Evolutionary conservation across 2,888 invertebrate species (phyloP).

Genomic region (Cabera pusaria): DNA sequence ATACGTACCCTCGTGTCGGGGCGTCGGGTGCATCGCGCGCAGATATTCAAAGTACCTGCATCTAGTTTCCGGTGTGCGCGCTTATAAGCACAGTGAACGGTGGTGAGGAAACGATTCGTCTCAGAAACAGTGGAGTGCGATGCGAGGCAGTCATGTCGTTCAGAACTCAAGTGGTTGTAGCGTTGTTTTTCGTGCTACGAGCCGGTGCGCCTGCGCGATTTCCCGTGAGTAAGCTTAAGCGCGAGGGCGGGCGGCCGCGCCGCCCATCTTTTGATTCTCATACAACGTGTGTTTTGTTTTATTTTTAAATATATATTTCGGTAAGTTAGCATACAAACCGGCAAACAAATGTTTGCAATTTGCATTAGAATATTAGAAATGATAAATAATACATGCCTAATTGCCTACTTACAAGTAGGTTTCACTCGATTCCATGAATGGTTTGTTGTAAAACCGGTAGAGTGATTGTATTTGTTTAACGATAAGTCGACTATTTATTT

Average conservation of each 20-base stretch:
- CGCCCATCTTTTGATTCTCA: constrained; percentile 29
- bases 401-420: too few relatives aligned
- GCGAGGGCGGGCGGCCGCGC: constrained; percentile 72
- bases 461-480: too few relatives aligned
- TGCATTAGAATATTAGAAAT: too few relatives aligned
- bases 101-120: constrained; percentile 42
- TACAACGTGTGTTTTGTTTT: constrained; percentile 29
- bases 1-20: constrained; percentile 36
- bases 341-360: too few relatives aligned
- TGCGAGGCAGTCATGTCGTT: constrained; percentile 63
- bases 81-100: constrained; percentile 62
- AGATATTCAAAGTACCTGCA: constrained; percentile 81
- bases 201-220: constrained; percentile 75
- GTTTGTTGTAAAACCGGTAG: too few relatives aligned
- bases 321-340: too few relatives aligned
- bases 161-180: constrained; percentile 55
- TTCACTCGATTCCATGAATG: too few relatives aligned
- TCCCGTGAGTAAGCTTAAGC: constrained; percentile 68
- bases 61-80: constrained; percentile 52
- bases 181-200: constrained; percentile 66
- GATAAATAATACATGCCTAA: too few relatives aligned
- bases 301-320: too few relatives aligned
- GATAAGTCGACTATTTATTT: too few relatives aligned
- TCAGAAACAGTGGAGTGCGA: constrained; percentile 55
- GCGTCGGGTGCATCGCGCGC: constrained; percentile 61